Evolutionary conservation across 2,113 vertebrate genomes (phyloP).

Genomic region (Nothobranchius furzeri): DNA sequence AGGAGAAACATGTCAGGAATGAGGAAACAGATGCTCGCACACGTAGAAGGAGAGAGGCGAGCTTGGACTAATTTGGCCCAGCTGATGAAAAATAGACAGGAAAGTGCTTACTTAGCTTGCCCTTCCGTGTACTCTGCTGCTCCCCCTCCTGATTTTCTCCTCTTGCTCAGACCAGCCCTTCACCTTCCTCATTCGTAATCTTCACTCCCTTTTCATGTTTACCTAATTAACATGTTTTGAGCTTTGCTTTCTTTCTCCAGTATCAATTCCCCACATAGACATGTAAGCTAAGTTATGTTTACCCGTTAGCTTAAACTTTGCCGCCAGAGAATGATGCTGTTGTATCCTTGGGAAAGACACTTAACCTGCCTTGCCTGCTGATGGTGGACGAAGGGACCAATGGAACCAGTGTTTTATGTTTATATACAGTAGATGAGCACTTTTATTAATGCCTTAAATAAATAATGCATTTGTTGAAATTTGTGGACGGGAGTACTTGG

Average conservation of each 20-base stretch:
- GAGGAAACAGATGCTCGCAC: constrained; percentile 55
- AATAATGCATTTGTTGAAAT: too few relatives aligned
- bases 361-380: too few relatives aligned
- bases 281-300: background rate
- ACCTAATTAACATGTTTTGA: constrained; percentile 36
- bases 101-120: constrained; percentile 76
- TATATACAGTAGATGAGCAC: too few relatives aligned
- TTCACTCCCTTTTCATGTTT: constrained; percentile 28
- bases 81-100: constrained; percentile 74
- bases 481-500: too few relatives aligned
- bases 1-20: constrained; percentile 65
- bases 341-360: too few relatives aligned
- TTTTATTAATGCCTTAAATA: too few relatives aligned
- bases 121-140: constrained; percentile 45
- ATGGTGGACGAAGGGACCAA: too few relatives aligned
- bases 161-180: constrained; percentile 23
- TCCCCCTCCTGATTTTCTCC: constrained; percentile 42
- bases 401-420: too few relatives aligned
- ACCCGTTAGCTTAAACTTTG: background rate
- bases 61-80: constrained; percentile 67
- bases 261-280: background rate
- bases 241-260: constrained; percentile 15
- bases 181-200: constrained; percentile 18
- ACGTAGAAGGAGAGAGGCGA: constrained; percentile 24
- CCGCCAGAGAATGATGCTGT: too few relatives aligned